phyloP scores from a whole-genome alignment of 2,113 vertebrate species.

The Ageneiosus marmoratus region DNA sequence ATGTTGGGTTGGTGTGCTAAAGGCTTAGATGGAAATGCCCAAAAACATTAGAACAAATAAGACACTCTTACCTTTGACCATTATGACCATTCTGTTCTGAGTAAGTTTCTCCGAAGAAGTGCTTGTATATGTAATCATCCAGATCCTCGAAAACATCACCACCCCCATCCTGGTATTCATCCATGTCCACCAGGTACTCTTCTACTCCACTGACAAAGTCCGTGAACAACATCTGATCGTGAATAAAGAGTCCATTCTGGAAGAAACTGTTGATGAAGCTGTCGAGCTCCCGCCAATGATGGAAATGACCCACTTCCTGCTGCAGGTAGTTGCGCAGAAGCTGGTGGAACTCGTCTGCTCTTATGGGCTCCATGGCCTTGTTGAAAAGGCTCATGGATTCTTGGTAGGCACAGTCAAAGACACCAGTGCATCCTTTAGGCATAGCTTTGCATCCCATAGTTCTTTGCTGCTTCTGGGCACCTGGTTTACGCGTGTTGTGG shows the following conservation, averaged over 20 bases:
- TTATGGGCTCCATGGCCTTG: slow-evolving; percentile 81
- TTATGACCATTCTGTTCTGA: slow-evolving; percentile 73
- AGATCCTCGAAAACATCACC: slow-evolving; percentile 82
- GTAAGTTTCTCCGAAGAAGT: slow-evolving; percentile 85
- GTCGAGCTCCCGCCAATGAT: slow-evolving; percentile 91
- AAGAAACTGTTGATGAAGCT: slow-evolving; percentile 87
- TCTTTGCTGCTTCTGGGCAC: slow-evolving; percentile 56
- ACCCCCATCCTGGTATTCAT: slow-evolving; percentile 78
- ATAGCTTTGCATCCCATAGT: slow-evolving; percentile 49
- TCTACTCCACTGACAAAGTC: slow-evolving; percentile 91
- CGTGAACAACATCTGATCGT: slow-evolving; percentile 92
- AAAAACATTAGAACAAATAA: background rate
- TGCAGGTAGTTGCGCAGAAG: slow-evolving; percentile 86
- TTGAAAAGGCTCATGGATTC: slow-evolving; percentile 86
- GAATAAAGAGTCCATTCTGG: slow-evolving; percentile 88
- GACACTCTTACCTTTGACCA: slow-evolving; percentile 82
- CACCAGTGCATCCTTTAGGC: slow-evolving; percentile 78
- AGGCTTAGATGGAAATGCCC: slow-evolving; percentile 3
- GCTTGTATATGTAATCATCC: slow-evolving; percentile 86
- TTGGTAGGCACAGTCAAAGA: slow-evolving; percentile 85
- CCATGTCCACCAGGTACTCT: slow-evolving; percentile 85
- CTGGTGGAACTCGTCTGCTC: slow-evolving; percentile 84
- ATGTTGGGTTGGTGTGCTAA: slow-evolving; percentile 11
- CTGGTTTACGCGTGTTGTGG: slow-evolving; percentile 66
- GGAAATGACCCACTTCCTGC: slow-evolving; percentile 84